Percentiles rank a stretch among this genome's conserved stretches.
Conservation (phyloP, 2,888 invertebrate species). For the Drosophila ezoana region DNA sequence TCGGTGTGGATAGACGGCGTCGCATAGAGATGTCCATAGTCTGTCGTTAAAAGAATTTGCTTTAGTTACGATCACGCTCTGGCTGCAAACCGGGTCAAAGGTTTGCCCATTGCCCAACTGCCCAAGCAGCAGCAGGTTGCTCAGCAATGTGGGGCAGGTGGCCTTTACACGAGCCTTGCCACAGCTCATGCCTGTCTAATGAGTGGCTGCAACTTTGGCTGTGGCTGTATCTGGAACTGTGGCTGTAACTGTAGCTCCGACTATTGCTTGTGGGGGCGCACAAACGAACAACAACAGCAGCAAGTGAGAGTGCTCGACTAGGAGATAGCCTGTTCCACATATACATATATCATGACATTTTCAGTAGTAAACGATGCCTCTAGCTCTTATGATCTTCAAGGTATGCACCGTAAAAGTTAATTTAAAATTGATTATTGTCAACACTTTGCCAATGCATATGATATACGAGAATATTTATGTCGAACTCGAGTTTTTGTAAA, state of each 20-base stretch:
- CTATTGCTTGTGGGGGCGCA: constrained; percentile 49
- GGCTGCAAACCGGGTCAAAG: constrained; percentile 56
- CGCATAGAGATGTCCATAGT: constrained; percentile 88
- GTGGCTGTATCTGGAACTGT: constrained; percentile 6
- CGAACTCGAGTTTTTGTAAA: too few relatives aligned
- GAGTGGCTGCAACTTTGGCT: constrained; percentile 27
- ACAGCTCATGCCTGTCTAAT: constrained; percentile 48
- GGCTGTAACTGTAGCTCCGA: constrained; percentile 4
- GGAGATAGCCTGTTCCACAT: neutral
- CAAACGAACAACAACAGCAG: constrained; percentile 28
- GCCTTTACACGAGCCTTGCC: constrained; percentile 67
- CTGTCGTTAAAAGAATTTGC: constrained; percentile 42
- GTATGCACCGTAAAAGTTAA: too few relatives aligned
- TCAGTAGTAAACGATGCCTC: too few relatives aligned
- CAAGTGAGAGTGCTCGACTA: constrained; percentile 8
- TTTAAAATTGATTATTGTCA: too few relatives aligned
- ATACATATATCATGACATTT: too few relatives aligned
- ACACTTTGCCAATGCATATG: too few relatives aligned
- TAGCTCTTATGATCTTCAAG: too few relatives aligned
- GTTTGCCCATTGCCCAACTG: constrained; percentile 50
- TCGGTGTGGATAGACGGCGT: constrained; percentile 91
- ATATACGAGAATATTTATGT: too few relatives aligned
- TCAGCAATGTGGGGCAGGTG: constrained; percentile 71
- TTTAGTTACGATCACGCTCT: constrained; percentile 42
- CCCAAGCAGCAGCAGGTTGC: constrained; percentile 63